phyloP scores from a whole-genome alignment of 1,140 invertebrate species.

The Brachionus asplanchnoidis region DNA sequence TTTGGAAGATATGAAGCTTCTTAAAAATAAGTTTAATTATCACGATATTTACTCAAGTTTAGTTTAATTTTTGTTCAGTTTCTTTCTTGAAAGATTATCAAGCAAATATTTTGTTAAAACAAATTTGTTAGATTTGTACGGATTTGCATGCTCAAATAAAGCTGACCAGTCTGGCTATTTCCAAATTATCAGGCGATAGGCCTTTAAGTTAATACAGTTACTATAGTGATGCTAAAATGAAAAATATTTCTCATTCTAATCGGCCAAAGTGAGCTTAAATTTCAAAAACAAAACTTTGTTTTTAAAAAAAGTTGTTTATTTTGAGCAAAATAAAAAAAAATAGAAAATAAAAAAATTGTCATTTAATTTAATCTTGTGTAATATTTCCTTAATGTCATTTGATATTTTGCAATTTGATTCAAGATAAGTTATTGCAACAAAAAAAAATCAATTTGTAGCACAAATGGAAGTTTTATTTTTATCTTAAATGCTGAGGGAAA shows the following conservation, averaged over 20 bases:
- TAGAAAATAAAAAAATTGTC: background rate
- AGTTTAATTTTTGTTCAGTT: background rate
- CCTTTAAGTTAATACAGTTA: background rate
- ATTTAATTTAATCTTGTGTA: background rate
- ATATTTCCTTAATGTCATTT: background rate
- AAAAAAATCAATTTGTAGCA: background rate
- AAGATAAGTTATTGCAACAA: background rate
- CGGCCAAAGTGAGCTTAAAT: background rate
- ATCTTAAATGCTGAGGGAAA: background rate
- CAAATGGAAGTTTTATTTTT: background rate
- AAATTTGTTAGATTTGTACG: background rate
- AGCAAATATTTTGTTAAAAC: slow-evolving; percentile 1
- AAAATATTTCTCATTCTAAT: background rate
- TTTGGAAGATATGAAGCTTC: slow-evolving; percentile 16
- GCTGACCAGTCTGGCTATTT: background rate
- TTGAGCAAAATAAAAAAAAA: background rate
- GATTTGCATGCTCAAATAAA: background rate
- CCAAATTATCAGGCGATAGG: background rate
- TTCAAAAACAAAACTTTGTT: background rate
- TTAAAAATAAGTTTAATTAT: slow-evolving; percentile 17
- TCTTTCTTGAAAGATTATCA: background rate
- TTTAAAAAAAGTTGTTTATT: background rate
- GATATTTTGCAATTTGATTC: background rate
- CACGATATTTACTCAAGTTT: slow-evolving; percentile 12
- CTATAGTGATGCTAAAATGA: background rate